phyloP scores from a whole-genome alignment of 2,113 vertebrate species.

The Pycnonotus jocosus region DNA sequence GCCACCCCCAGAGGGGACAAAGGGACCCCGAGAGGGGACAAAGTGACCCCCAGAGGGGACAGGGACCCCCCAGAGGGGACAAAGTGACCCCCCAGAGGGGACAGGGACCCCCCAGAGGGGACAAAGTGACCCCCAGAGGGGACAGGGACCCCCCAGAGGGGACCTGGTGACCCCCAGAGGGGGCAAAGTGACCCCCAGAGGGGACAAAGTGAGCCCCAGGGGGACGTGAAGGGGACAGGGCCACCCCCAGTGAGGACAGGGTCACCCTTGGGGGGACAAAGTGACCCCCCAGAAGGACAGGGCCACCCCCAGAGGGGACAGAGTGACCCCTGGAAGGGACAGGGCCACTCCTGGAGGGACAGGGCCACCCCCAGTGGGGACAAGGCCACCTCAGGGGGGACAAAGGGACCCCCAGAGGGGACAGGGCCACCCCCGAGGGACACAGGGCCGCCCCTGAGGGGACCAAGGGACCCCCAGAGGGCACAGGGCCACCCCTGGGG shows the following conservation, averaged over 20 bases:
- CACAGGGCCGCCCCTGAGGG: too few species aligned
- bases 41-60: not conserved
- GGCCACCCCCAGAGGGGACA: not conserved
- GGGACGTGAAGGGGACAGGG: not conserved
- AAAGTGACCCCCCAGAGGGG: not conserved
- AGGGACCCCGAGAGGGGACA: too few species aligned
- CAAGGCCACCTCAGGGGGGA: too few species aligned
- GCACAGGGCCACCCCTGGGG: not conserved
- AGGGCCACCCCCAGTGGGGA: not conserved
- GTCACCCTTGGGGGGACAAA: too few species aligned
- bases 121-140: not conserved
- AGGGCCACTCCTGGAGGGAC: not conserved
- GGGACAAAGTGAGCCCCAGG: too few species aligned
- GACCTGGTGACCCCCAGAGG: not conserved
- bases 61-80: too few species aligned
- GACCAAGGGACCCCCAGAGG: not conserved
- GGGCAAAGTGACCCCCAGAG: too few species aligned
- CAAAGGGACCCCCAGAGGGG: too few species aligned
- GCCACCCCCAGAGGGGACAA: not conserved
- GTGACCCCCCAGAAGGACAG: not conserved
- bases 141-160: not conserved
- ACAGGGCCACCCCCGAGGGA: not conserved
- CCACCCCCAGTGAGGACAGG: too few species aligned
- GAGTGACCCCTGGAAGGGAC: not conserved
- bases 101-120: too few species aligned